Evolutionary conservation across 35 echinoderm and acorn worm genomes (phyloP).

Genomic region (Ophiothrix spiculata): DNA sequence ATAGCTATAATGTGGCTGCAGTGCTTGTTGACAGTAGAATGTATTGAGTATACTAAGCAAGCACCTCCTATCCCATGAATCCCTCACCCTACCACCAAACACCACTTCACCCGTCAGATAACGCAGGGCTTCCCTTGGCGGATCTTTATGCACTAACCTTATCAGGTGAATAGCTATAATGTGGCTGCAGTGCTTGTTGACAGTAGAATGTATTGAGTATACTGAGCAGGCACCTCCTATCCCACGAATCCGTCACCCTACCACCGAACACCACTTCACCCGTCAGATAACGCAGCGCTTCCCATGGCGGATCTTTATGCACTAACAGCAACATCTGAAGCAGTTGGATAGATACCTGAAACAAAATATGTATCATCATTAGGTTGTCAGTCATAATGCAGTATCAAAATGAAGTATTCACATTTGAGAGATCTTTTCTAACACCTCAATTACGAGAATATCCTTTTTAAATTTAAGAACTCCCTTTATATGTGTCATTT

Average conservation of each 20-base stretch:
- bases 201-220: constrained; percentile 89
- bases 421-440: no score
- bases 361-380: no score
- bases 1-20: constrained; percentile 83
- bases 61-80: constrained; percentile 83
- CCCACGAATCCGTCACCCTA: constrained; percentile 90
- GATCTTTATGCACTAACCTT: constrained; percentile 72
- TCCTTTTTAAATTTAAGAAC: no score
- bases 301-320: constrained; percentile 76
- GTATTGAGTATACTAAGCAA: constrained; percentile 82
- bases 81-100: constrained; percentile 90
- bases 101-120: constrained; percentile 93
- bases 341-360: constrained; percentile 85
- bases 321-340: constrained; percentile 74
- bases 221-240: constrained; percentile 75
- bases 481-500: no score
- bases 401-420: no score
- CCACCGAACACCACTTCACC: constrained; percentile 94
- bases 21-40: constrained; percentile 82
- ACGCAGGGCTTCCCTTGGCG: constrained; percentile 83
- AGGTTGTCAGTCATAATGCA: no score
- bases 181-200: constrained; percentile 70
- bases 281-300: constrained; percentile 82
- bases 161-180: constrained; percentile 85
- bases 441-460: no score